Conservation (phyloP, 1,140 invertebrate genomes). For the Zophobas morio region DNA sequence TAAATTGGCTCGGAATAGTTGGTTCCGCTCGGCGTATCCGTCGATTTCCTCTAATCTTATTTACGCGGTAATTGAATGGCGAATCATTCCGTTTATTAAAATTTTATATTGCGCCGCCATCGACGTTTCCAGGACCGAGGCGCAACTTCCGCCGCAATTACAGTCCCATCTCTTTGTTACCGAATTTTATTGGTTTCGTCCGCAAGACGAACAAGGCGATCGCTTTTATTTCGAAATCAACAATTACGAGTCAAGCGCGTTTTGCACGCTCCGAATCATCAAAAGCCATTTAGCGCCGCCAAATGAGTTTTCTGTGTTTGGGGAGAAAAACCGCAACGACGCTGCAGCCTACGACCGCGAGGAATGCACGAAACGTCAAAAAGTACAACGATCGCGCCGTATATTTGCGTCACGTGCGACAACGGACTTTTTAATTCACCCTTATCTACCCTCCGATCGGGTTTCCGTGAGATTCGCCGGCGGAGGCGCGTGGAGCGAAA, state of each 20-base stretch:
- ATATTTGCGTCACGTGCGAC: background rate
- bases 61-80: conserved; percentile 40
- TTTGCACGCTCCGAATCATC: conserved; percentile 1
- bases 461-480: background rate
- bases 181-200: background rate
- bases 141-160: conserved; percentile 22
- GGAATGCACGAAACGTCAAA: too few species aligned
- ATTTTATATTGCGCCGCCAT: conserved; percentile 36
- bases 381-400: too few species aligned
- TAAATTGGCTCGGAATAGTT: conserved; percentile 42
- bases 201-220: conserved; percentile 3
- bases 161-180: conserved; percentile 18
- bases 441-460: background rate
- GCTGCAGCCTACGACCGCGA: too few species aligned
- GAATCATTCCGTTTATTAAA: conserved; percentile 42
- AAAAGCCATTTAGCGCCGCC: conserved; percentile 21
- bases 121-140: conserved; percentile 12
- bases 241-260: conserved; percentile 8
- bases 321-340: too few species aligned
- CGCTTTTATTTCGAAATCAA: background rate
- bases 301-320: background rate
- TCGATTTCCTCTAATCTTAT: conserved; percentile 43
- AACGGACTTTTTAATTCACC: background rate
- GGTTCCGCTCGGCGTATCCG: conserved; percentile 38
- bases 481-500: background rate